Conservation (phyloP, 2,113 vertebrate genomes). For the Nestor notabilis region DNA sequence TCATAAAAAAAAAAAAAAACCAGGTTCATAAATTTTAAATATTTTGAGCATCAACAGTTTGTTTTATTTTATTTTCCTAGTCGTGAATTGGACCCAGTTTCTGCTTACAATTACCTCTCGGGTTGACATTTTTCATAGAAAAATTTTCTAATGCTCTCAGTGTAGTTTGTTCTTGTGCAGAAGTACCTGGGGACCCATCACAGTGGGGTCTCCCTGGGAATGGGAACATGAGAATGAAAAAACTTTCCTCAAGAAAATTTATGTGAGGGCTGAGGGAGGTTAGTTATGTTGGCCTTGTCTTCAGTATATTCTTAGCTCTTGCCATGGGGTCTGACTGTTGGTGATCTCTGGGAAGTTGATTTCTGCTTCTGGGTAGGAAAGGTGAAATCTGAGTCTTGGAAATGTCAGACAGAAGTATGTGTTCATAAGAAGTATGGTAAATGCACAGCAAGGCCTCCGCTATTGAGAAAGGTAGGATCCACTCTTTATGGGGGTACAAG, state of each 20-base stretch:
- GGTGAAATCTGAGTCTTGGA: not conserved
- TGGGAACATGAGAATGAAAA: not conserved
- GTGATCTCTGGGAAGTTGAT: not conserved
- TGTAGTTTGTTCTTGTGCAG: not conserved
- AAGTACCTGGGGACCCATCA: not conserved
- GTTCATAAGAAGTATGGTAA: not conserved
- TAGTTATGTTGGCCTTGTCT: accelerated
- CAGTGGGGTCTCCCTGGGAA: not conserved
- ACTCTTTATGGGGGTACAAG: not conserved
- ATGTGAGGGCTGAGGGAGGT: not conserved
- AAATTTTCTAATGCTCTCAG: not conserved
- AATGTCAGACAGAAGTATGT: not conserved
- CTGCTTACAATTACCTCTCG: not conserved
- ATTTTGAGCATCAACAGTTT: not conserved
- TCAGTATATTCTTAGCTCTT: not conserved
- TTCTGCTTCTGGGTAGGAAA: not conserved
- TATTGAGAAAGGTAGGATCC: not conserved
- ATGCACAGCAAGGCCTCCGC: not conserved
- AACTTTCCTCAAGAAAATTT: not conserved
- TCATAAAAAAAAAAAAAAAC: not conserved
- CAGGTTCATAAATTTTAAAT: not conserved
- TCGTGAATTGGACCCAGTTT: not conserved
- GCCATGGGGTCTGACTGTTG: accelerated
- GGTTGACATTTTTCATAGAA: not conserved
- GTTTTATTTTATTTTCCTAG: not conserved